Base-by-base conservation (phyloP, 1,140 invertebrate species). In the Laupala kohalensis region DNA sequence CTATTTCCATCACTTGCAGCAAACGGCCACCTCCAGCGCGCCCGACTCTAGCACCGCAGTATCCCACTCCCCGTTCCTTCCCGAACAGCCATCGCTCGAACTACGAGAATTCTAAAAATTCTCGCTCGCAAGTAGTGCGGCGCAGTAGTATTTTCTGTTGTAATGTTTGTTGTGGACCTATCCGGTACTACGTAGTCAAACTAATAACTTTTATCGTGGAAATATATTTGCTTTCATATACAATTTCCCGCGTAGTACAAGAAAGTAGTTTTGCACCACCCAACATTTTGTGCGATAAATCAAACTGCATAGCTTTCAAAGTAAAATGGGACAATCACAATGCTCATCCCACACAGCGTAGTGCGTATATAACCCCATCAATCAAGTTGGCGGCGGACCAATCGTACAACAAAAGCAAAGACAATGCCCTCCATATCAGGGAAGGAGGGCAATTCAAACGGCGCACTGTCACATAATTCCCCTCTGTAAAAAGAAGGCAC, bases 31-130 rank as follows among this genome's bases (percentile, higher is more conserved):
- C 37, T 67, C 62, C 71, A 28, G 70, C 70, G 66, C 70, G 64
- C 64, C 64, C 19, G 15, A 69, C 53, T 72, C 67, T 72, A 12
- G 67, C 37, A 67, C 29, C 24, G 68, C 27, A 37, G 65, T 24
- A 27, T 23, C 67, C 29, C 37, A 62, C 71, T 67, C 67, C 62
- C 62, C 19, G 62, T 69, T 23, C 25, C 37, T 28, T n/a, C 65
- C 13, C 67, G 27, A 64, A 66, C 72, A 26, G 27, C 63, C 72
- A 63, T 70, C 72, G 69, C 69, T 68, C 30, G 69, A 67, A 73
- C 72, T 73, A 69, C 72, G 53, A 66, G 64, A 12, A 69, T 73
- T 73, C 69, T 73, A 69, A 73, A 72, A 73, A 53, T 73, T 73
- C 37, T 28, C 69, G 63, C 69, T 66, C 37, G 9, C n/a, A 65